Base-by-base conservation (phyloP, 2,113 vertebrate genomes). In the Salvator merianae region DNA sequence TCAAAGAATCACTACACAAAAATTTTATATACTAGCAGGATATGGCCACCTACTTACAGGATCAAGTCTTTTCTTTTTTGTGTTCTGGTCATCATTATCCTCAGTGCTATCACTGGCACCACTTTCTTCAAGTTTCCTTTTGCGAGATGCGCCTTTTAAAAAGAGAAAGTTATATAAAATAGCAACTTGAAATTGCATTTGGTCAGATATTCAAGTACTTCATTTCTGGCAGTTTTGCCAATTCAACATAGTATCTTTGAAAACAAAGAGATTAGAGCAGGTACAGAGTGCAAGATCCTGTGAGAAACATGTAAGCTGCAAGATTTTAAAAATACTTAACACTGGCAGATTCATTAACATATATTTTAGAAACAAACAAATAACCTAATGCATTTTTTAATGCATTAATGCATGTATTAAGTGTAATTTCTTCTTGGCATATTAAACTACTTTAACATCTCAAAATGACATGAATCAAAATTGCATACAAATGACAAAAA, bases 61-160 rank as follows among this genome's bases (percentile, higher is more conserved):
- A 90, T 93, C 89, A 38, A 89, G 1, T 93, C 88, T 97, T 77
- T 89, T 94, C 90, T 95, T 97, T 93, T 98, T 98, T 63, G 87
- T 77, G 77, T 91, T 93, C 4, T 90, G 96, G 84, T 87, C 78
- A n/a, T 90, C 91, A 75, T 75, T 77, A 22, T 40, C 86, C 83
- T 91, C 86, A 77, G 92, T 92, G 77, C 93, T 91, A 76, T 94
- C 91, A 83, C 90, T 88, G 14, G 94, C 92, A 86, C 88, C 92
- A 86, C 88, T 95, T 32, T 90, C 94, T 20, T 86, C 70, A n/a
- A 91, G 84, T 79, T 97, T 98, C 88, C 97, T 97, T 92, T 97
- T 97, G 81, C 88, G 88, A 82, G 92, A 89, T 5, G 89, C 84
- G 91, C 91, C 96, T 96, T 94, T 77, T 86, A 92, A 92, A 73